phyloP scores from a whole-genome alignment of 2,888 invertebrate genomes.

The Stegana nigrithorax region DNA sequence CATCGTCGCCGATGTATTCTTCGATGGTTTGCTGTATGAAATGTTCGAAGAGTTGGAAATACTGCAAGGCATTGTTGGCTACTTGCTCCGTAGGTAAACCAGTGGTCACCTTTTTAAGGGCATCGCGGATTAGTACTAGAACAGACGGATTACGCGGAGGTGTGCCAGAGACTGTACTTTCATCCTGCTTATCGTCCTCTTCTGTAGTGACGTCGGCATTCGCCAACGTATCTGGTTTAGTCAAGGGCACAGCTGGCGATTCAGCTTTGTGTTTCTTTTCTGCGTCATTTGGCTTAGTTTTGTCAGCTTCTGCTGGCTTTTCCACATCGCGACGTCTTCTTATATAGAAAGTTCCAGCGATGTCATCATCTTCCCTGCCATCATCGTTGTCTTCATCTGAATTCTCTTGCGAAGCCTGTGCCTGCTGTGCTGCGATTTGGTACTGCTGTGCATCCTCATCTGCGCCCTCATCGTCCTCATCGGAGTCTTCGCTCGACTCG shows the following conservation, averaged over 20 bases:
- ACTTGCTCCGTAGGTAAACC: conserved; percentile 62
- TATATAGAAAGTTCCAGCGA: conserved; percentile 37
- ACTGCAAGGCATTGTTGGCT: conserved; percentile 63
- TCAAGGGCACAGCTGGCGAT: too few species aligned
- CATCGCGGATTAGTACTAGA: conserved; percentile 58
- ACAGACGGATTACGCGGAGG: conserved; percentile 49
- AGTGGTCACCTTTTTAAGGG: conserved; percentile 63
- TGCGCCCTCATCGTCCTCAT: conserved; percentile 49
- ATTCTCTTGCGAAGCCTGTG: conserved; percentile 25
- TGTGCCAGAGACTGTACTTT: conserved; percentile 10
- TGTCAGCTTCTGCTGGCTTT: conserved; percentile 14
- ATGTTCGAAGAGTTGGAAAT: conserved; percentile 65
- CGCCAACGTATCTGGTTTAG: too few species aligned
- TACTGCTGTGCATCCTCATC: conserved; percentile 30
- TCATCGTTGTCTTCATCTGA: conserved; percentile 30
- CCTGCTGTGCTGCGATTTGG: conserved; percentile 4
- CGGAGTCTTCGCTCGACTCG: conserved; percentile 43
- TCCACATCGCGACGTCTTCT: conserved; percentile 45
- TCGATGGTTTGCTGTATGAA: conserved; percentile 65
- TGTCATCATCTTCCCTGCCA: conserved; percentile 34
- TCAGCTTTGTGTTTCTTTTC: not conserved
- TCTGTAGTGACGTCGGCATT: too few species aligned
- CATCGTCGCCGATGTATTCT: conserved; percentile 60
- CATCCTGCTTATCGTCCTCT: not conserved
- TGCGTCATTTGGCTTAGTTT: not conserved